Evolutionary conservation across 2,888 invertebrate species (phyloP).

Genomic region (Oscheius myriophilus): DNA sequence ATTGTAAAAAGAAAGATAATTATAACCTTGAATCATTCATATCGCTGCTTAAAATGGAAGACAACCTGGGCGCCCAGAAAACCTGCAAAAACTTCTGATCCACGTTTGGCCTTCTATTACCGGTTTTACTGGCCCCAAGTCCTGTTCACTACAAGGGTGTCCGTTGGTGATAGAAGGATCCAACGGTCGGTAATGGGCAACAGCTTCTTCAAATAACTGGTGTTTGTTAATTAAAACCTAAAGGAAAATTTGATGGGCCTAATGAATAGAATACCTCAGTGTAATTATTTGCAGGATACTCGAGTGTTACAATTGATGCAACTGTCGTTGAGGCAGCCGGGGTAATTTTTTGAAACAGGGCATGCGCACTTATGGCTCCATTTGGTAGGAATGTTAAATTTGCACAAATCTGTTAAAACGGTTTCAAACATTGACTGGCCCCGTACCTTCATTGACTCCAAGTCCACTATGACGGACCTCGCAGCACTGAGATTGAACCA

Average conservation of each 20-base stretch:
- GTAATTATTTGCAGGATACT: constrained; percentile 59
- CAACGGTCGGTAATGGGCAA: constrained; percentile 47
- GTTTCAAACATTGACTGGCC: not conserved
- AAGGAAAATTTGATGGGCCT: constrained; percentile 3
- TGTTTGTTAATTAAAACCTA: constrained; percentile 56
- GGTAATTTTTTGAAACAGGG: constrained; percentile 41
- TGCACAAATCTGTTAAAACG: constrained; percentile 40
- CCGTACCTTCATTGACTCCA: constrained; percentile 52
- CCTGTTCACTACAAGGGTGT: constrained; percentile 54
- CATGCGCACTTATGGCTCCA: constrained; percentile 51
- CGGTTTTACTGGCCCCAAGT: constrained; percentile 40
- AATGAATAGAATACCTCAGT: constrained; percentile 43
- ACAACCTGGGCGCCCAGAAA: constrained; percentile 38
- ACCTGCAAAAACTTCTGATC: not conserved
- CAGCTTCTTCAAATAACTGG: constrained; percentile 38
- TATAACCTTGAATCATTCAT: constrained; percentile 45
- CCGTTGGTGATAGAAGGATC: constrained; percentile 52
- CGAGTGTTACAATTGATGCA: constrained; percentile 54
- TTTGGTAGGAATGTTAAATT: constrained; percentile 53
- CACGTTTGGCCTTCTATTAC: too few species aligned
- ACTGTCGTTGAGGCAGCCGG: constrained; percentile 43
- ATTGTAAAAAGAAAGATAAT: not conserved
- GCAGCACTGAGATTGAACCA: constrained; percentile 52
- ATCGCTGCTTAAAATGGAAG: constrained; percentile 31
- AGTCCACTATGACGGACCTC: constrained; percentile 49